Evolutionary conservation across 1,140 invertebrate genomes (phyloP).

Genomic region (Bombus balteatus): DNA sequence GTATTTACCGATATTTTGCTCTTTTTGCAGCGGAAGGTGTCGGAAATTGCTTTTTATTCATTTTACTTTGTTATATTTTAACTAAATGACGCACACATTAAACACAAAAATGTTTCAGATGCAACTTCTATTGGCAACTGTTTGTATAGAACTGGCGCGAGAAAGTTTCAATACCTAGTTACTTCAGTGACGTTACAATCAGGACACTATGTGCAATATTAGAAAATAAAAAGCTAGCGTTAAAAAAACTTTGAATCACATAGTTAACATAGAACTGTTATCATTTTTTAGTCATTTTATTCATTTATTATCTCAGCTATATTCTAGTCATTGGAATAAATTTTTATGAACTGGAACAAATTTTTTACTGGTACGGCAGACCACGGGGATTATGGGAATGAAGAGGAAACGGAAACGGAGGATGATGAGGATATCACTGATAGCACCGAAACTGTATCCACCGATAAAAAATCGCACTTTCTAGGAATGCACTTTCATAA

Average conservation of each 20-base stretch:
- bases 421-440: slow-evolving; percentile 64
- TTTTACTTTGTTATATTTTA: slow-evolving; percentile 1
- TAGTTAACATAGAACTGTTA: background rate
- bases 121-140: fast-evolving
- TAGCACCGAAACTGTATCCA: slow-evolving; percentile 56
- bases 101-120: background rate
- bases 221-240: background rate
- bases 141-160: slow-evolving; percentile 41
- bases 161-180: slow-evolving; percentile 11
- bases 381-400: slow-evolving; percentile 37
- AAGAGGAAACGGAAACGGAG: slow-evolving; percentile 65
- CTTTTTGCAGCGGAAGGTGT: slow-evolving; percentile 56
- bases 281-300: background rate
- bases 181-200: background rate
- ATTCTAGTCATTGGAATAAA: background rate
- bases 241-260: background rate
- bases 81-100: background rate
- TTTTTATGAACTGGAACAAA: slow-evolving; percentile 45
- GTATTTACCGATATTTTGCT: slow-evolving; percentile 68
- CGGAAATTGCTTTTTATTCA: slow-evolving; percentile 50
- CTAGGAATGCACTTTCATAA: slow-evolving; percentile 54
- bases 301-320: background rate
- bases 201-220: background rate
- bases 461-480: slow-evolving; percentile 54
- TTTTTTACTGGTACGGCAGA: slow-evolving; percentile 35